These are phyloP conservation scores for Anguilla pacifica DNA, from an alignment of 2,797 vertebrate genomes.

Conservation along the genomic window DNA sequence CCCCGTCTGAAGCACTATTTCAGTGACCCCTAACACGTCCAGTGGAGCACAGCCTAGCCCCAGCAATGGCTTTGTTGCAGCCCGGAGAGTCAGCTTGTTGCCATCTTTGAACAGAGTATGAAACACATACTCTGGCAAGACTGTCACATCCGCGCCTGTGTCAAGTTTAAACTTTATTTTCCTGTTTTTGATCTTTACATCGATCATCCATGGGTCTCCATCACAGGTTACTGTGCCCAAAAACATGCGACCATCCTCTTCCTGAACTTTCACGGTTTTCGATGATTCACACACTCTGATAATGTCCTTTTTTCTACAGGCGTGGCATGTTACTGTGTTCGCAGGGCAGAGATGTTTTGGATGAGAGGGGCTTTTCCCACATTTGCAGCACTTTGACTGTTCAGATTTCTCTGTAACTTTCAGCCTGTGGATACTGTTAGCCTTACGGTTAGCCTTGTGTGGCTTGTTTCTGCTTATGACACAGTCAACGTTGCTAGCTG, in stretches of 20 bases:
- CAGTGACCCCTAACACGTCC: too few relatives aligned
- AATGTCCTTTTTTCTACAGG: background rate
- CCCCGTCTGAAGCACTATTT: too few relatives aligned
- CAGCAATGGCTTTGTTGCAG: background rate
- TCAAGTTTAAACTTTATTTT: slow-evolving; percentile 3
- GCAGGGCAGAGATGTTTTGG: background rate
- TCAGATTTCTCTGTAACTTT: too few relatives aligned
- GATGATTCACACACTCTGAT: background rate
- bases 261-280: background rate
- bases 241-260: slow-evolving; percentile 11
- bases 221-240: background rate
- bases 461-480: too few relatives aligned
- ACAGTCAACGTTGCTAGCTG: too few relatives aligned
- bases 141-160: background rate
- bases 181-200: background rate
- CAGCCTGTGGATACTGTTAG: too few relatives aligned
- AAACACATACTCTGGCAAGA: background rate
- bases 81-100: too few relatives aligned
- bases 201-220: background rate
- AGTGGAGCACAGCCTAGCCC: background rate
- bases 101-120: background rate
- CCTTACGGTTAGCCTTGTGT: too few relatives aligned
- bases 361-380: too few relatives aligned
- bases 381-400: too few relatives aligned
- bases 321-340: background rate